These are phyloP conservation scores for Naja naja DNA, from an alignment of 2,113 vertebrate species.

Conservation along the genomic window DNA sequence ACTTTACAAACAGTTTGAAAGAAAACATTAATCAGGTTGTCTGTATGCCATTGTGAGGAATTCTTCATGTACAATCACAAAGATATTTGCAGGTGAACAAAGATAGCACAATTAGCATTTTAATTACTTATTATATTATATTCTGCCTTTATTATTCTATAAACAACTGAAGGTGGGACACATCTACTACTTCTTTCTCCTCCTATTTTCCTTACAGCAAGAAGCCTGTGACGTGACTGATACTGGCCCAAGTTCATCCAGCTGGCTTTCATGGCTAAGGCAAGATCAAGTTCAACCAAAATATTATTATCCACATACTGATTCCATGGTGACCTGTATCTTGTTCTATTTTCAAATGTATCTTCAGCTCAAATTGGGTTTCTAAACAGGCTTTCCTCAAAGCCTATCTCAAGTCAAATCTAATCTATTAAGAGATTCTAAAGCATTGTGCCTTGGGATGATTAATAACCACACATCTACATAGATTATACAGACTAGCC, in stretches of 20 bases:
- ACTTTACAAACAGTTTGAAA: not conserved
- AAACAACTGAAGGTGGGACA: not conserved
- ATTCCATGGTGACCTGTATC: not conserved
- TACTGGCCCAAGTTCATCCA: not conserved
- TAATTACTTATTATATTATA: not conserved
- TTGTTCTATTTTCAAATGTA: not conserved
- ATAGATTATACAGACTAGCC: not conserved
- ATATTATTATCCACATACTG: not conserved
- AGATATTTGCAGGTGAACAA: not conserved
- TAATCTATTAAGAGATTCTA: not conserved
- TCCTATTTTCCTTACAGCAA: not conserved
- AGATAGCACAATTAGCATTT: not conserved
- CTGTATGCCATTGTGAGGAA: not conserved
- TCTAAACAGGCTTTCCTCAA: not conserved
- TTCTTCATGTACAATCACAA: not conserved
- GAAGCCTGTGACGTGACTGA: not conserved
- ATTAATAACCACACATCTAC: not conserved
- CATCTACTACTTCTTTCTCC: not conserved
- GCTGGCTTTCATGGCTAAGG: not conserved
- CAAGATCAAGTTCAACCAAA: not conserved
- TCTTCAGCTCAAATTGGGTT: not conserved
- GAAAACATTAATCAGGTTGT: not conserved
- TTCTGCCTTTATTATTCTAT: not conserved
- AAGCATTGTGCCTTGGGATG: not conserved
- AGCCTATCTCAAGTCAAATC: not conserved